A percentile compares a stretch with the other conserved stretches of the same genome.
Evolutionary conservation across 2,113 vertebrate species (phyloP).

Genomic region (Hippopotamus amphibius): DNA sequence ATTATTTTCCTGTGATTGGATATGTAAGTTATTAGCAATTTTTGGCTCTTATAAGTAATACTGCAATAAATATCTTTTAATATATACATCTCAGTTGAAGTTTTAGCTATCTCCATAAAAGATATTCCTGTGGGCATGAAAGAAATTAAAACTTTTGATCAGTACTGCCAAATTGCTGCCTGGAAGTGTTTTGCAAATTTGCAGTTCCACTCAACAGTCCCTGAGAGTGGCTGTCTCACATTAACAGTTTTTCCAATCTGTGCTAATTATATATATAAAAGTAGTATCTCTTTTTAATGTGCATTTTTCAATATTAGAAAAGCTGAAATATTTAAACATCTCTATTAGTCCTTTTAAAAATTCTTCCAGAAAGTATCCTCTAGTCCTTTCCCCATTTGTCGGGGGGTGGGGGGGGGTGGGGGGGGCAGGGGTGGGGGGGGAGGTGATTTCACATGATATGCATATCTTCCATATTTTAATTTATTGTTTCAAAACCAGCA

Average conservation of each 20-base stretch:
- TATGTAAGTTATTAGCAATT: background rate
- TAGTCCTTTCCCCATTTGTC: background rate
- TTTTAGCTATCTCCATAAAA: background rate
- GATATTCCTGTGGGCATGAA: background rate
- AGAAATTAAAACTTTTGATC: background rate
- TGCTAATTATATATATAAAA: background rate
- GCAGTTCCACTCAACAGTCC: background rate
- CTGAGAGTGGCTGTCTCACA: background rate
- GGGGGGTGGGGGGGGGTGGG: background rate
- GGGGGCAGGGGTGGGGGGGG: background rate
- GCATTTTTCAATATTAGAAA: constrained; percentile 37
- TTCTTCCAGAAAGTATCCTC: background rate
- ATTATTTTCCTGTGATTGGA: background rate
- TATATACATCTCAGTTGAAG: background rate
- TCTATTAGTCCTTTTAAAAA: background rate
- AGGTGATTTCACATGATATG: background rate
- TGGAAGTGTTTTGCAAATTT: constrained; percentile 30
- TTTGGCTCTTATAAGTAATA: background rate
- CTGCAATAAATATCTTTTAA: background rate
- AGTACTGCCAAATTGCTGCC: background rate
- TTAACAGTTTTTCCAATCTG: constrained; percentile 37
- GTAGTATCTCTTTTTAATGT: constrained; percentile 7
- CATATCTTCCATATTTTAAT: background rate
- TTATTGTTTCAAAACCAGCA: constrained; percentile 47
- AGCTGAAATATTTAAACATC: background rate